Conservation (phyloP, 2,888 invertebrate species). For the Xylota segnis region DNA sequence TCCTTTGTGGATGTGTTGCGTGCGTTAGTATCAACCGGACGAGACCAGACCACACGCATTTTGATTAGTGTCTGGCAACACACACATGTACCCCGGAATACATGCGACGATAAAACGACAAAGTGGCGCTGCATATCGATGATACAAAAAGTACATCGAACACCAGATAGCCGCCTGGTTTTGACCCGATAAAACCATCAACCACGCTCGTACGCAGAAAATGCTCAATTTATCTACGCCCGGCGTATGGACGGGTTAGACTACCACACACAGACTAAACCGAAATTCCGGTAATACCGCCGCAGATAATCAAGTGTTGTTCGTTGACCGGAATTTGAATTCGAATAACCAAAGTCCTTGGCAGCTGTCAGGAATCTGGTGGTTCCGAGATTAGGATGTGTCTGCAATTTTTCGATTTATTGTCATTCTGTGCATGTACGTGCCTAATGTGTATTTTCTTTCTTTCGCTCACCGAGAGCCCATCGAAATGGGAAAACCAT, state of each 20-base stretch:
- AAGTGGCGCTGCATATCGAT: slow-evolving; percentile 33
- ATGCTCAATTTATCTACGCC: slow-evolving; percentile 32
- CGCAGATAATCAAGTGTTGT: slow-evolving; percentile 64
- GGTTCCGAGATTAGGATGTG: slow-evolving; percentile 53
- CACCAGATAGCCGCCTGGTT: not conserved
- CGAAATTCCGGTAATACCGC: slow-evolving; percentile 38
- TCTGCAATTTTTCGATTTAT: slow-evolving; percentile 48
- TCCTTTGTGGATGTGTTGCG: slow-evolving; percentile 29
- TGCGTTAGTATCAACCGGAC: slow-evolving; percentile 35
- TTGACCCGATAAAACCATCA: slow-evolving; percentile 52
- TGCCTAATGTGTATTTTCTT: not conserved
- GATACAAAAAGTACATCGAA: slow-evolving; percentile 5
- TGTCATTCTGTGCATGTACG: slow-evolving; percentile 20
- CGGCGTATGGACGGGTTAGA: not conserved
- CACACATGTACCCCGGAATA: slow-evolving; percentile 30
- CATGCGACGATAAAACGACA: slow-evolving; percentile 44
- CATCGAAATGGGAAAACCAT: slow-evolving; percentile 46
- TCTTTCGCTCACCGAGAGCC: slow-evolving; percentile 10
- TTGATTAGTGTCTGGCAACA: slow-evolving; percentile 52
- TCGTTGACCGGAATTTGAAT: slow-evolving; percentile 62
- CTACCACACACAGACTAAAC: slow-evolving; percentile 4
- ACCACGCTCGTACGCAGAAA: slow-evolving; percentile 24
- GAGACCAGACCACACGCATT: slow-evolving; percentile 51
- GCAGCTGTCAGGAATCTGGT: slow-evolving; percentile 51
- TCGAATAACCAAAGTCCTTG: slow-evolving; percentile 65